phyloP scores from a whole-genome alignment of 2,888 invertebrate species.

The Phragmatobia fuliginosa region DNA sequence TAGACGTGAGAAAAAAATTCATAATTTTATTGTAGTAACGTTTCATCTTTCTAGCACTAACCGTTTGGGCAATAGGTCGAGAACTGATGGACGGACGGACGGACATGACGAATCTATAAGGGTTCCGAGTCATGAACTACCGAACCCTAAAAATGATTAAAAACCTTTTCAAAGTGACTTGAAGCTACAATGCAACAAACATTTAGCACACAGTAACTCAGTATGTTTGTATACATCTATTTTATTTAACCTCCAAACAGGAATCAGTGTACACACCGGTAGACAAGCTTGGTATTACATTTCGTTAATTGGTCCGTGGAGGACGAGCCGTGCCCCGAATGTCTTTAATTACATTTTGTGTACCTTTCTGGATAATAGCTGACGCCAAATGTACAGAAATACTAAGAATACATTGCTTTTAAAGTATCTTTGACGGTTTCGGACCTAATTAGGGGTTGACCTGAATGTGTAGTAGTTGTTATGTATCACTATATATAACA shows the following conservation, averaged over 20 bases:
- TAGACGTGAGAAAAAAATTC: no score
- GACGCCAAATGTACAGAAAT: constrained; percentile 31
- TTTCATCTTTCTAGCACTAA: no score
- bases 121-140: no score
- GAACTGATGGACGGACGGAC: no score
- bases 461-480: background rate
- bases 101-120: no score
- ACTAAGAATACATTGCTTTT: constrained; percentile 24
- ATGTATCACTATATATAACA: no score
- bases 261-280: constrained; percentile 9
- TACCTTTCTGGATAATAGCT: constrained; percentile 46
- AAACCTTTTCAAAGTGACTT: no score
- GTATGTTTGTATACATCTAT: background rate
- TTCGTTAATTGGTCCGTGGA: constrained; percentile 50
- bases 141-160: no score
- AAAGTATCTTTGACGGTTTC: constrained; percentile 18
- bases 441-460: constrained; percentile 12
- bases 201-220: background rate
- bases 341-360: constrained; percentile 50
- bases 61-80: no score
- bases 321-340: constrained; percentile 49
- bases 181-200: no score
- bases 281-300: constrained; percentile 29
- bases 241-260: constrained; percentile 21
- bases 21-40: no score